phyloP scores from a whole-genome alignment of 2,888 invertebrate species.

The Brachyptera risi region DNA sequence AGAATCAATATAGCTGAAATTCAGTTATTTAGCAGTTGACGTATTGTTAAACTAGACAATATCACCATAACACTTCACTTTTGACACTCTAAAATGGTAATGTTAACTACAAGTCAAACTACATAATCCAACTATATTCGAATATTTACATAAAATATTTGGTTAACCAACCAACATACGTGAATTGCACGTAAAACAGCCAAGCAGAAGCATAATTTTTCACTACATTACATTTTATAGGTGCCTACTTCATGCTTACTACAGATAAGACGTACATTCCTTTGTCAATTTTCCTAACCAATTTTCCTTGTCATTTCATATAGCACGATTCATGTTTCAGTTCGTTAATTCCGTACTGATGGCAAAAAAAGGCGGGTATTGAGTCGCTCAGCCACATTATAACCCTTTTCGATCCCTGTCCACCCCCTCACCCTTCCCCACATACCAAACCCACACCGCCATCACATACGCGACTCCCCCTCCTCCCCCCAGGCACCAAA shows the following conservation, averaged over 20 bases:
- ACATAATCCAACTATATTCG: neutral
- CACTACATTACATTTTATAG: constrained; percentile 16
- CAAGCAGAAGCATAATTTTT: neutral
- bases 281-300: too few relatives aligned
- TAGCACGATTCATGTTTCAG: constrained; percentile 20
- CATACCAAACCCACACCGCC: too few relatives aligned
- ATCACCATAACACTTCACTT: too few relatives aligned
- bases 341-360: constrained; percentile 29
- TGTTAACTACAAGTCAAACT: neutral
- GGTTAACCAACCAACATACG: neutral
- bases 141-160: too few relatives aligned
- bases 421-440: neutral
- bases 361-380: constrained; percentile 14
- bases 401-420: neutral
- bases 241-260: too few relatives aligned
- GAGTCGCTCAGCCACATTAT: neutral
- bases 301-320: constrained; percentile 6
- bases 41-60: too few relatives aligned
- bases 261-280: too few relatives aligned
- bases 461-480: too few relatives aligned
- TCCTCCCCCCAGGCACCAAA: neutral
- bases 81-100: neutral
- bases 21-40: too few relatives aligned
- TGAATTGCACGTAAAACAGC: neutral
- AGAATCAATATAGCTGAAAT: too few relatives aligned